Evolutionary conservation across 2,113 vertebrate genomes (phyloP), one percentile per base, ranked within the genome.

Genomic region (Dasyurus viverrinus): DNA sequence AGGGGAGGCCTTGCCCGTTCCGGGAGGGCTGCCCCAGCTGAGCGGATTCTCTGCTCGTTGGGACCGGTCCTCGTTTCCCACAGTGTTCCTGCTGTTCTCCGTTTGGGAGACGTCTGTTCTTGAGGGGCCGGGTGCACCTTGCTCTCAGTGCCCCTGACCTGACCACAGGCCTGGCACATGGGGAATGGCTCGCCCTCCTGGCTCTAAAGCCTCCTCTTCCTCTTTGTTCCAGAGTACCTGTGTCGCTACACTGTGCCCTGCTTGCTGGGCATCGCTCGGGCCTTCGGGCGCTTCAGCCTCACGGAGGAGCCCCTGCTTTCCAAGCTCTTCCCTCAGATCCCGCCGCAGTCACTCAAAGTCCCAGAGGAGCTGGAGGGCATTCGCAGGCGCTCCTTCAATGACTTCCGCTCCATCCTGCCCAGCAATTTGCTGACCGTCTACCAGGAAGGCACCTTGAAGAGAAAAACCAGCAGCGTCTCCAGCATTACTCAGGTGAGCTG

Each of bases 351-450:
- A 27, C 97, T 98, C 95, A 98, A 98, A 6, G 98, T 99, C 94
- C 97, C 99, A 0, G 99, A 99, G 94, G 99, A 99, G 94, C 98
- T 99, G 0, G 99, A 99, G 91, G 99, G 99, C 9, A 97, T 99
- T 47, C 99, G 99, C 11, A 98, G 99, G 19, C 99, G 99, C 89
- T 99, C 99, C 93, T 99, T 99, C 97, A 99, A 99, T 92, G 99
- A 99, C 96, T 99, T 99, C 96, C 99, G 99, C 76, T 99, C 99
- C 19, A 99, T 99, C 97, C 98, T 99, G 89, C 99, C 99, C 27
- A 99, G 99, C 97, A 99, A 99, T 3, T 98, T 99, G 42, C 99
- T 99, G 52, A 99, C 99, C 0, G 99, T 99, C 95, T 99, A 99
- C 97, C 99, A 99, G 97, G 99, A 99, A 68, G 99, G 99, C 97